Percentiles rank a stretch among this genome's conserved stretches.
Evolutionary conservation across 2,113 vertebrate genomes (phyloP).

Genomic region (Pipra filicauda): DNA sequence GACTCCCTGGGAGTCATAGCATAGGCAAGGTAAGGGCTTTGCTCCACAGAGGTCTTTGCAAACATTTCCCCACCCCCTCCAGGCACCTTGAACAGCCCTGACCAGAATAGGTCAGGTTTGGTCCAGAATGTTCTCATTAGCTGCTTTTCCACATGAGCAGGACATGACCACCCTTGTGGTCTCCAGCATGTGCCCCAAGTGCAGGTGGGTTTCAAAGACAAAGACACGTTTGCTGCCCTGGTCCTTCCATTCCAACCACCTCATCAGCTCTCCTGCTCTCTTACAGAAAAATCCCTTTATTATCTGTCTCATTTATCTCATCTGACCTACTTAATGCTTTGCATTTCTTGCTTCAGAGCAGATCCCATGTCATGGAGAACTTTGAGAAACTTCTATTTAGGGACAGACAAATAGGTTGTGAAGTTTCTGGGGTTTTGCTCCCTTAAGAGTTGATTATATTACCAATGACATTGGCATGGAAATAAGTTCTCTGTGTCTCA

Average conservation of each 20-base stretch:
- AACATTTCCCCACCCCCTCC: not conserved
- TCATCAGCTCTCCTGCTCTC: not conserved
- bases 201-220: not conserved
- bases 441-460: conserved; percentile 1
- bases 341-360: conserved; percentile 20
- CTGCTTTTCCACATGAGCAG: not conserved
- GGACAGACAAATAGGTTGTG: conserved; percentile 30
- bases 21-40: not conserved
- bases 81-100: not conserved
- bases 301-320: not conserved
- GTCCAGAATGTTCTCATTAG: not conserved
- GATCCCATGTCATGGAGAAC: not conserved
- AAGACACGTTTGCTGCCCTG: not conserved
- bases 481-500: conserved; percentile 10
- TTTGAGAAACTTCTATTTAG: conserved; percentile 39
- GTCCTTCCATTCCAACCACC: not conserved
- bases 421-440: conserved; percentile 46
- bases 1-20: not conserved
- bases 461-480: conserved; percentile 1
- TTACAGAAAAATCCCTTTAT: not conserved
- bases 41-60: not conserved
- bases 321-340: conserved; percentile 43
- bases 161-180: not conserved
- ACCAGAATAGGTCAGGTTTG: not conserved
- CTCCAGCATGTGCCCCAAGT: not conserved